A percentile compares a stretch with the other conserved stretches of the same genome.
phyloP scores from a whole-genome alignment of 2,113 vertebrate genomes.

The Microcebus murinus region DNA sequence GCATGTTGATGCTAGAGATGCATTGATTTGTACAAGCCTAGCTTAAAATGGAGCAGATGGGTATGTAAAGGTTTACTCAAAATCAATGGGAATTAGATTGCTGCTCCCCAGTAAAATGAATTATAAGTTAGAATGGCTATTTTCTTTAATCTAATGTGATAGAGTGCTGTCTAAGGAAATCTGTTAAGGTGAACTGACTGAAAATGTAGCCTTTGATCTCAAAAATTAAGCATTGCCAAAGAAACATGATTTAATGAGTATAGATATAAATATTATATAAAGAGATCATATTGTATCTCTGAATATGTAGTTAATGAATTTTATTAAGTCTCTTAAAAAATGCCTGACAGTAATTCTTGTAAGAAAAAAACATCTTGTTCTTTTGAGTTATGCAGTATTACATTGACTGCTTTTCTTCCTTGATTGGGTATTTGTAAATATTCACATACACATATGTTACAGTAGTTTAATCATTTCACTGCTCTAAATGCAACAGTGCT shows the following conservation, averaged over 20 bases:
- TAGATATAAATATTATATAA: not conserved
- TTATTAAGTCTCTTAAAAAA: not conserved
- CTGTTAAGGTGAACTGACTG: not conserved
- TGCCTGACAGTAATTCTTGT: not conserved
- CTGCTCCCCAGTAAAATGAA: constrained; percentile 43
- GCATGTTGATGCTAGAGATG: constrained; percentile 49
- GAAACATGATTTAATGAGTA: constrained; percentile 31
- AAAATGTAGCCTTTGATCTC: not conserved
- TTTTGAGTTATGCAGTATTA: not conserved
- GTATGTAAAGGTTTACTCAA: constrained; percentile 59
- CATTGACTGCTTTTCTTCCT: not conserved
- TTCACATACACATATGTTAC: not conserved
- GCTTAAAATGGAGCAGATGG: constrained; percentile 61
- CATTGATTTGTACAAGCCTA: constrained; percentile 68
- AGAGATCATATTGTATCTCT: constrained; percentile 13
- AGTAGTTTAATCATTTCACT: not conserved
- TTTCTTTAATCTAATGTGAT: constrained; percentile 51
- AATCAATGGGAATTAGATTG: constrained; percentile 74
- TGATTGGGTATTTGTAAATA: constrained; percentile 40
- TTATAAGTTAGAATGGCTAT: constrained; percentile 56
- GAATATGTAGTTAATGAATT: constrained; percentile 41
- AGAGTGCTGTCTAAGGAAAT: constrained; percentile 49
- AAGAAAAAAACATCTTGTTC: not conserved
- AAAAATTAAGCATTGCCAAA: not conserved
- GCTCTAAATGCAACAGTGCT: constrained; percentile 1